A percentile compares a stretch with the other conserved stretches of the same genome.
Evolutionary conservation across 2,797 vertebrate species (phyloP).

Genomic region (Spatula versicolor): DNA sequence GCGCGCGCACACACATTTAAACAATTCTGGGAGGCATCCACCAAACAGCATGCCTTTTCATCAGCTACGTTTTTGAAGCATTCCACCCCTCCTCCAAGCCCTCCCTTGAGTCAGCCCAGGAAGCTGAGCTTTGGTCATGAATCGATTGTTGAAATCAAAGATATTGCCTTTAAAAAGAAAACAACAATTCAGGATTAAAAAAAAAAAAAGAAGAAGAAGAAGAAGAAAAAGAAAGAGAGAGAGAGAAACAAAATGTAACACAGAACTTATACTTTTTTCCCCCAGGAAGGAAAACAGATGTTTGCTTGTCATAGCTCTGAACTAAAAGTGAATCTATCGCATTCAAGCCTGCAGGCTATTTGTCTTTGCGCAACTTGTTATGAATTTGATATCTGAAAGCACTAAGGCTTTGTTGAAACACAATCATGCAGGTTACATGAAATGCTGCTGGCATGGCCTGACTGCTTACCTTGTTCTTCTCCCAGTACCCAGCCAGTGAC

Average conservation of each 20-base stretch:
- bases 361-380: constrained; percentile 55
- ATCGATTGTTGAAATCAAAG: constrained; percentile 33
- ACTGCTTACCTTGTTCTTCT: constrained; percentile 75
- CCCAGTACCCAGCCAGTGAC: constrained; percentile 7
- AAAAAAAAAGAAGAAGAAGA: neutral
- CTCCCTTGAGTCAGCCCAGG: constrained; percentile 62
- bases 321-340: neutral
- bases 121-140: constrained; percentile 36
- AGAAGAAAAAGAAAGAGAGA: too few species aligned
- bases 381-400: constrained; percentile 63
- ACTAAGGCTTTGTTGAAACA: constrained; percentile 52
- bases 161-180: neutral
- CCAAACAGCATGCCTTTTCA: constrained; percentile 77
- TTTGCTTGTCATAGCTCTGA: constrained; percentile 12
- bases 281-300: neutral
- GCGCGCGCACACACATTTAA: constrained; percentile 11
- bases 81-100: constrained; percentile 76
- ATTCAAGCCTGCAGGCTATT: neutral
- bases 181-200: neutral
- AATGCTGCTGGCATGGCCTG: constrained; percentile 47
- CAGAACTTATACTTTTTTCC: neutral
- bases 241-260: neutral
- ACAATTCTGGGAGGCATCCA: constrained; percentile 75
- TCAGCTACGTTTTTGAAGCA: constrained; percentile 64
- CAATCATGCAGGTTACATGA: constrained; percentile 40